These are phyloP conservation scores for Latrodectus elegans DNA, from an alignment of 2,888 invertebrate species.

Conservation along the genomic window DNA sequence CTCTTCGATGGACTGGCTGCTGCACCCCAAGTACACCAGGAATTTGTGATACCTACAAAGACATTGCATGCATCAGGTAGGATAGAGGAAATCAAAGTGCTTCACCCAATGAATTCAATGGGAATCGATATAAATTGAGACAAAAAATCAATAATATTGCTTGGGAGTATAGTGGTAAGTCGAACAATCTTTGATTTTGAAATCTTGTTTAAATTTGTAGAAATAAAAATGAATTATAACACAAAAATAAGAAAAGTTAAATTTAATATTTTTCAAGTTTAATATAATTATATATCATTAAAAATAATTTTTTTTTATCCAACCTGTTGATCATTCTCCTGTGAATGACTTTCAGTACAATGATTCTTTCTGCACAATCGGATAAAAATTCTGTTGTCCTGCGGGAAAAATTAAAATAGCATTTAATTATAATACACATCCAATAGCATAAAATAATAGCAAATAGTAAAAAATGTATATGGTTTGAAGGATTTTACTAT, in stretches of 20 bases:
- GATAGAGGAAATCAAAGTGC: no score
- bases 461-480: no score
- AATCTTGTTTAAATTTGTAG: not conserved
- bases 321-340: slow-evolving; percentile 87
- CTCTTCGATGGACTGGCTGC: slow-evolving; percentile 86
- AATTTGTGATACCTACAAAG: slow-evolving; percentile 85
- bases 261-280: not conserved
- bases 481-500: no score
- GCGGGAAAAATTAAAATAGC: not conserved
- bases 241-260: not conserved
- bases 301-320: not conserved
- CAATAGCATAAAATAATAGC: not conserved
- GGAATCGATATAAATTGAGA: no score
- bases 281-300: not conserved
- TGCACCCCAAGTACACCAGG: slow-evolving; percentile 94
- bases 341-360: slow-evolving; percentile 92
- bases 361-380: slow-evolving; percentile 97
- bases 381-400: slow-evolving; percentile 93
- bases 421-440: not conserved
- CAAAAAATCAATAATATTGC: not conserved
- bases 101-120: no score
- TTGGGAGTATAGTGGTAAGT: not conserved
- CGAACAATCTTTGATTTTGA: not conserved
- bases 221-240: not conserved
- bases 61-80: no score